Evolutionary conservation across 2,888 invertebrate genomes (phyloP).

Genomic region (Dryococelus australis): DNA sequence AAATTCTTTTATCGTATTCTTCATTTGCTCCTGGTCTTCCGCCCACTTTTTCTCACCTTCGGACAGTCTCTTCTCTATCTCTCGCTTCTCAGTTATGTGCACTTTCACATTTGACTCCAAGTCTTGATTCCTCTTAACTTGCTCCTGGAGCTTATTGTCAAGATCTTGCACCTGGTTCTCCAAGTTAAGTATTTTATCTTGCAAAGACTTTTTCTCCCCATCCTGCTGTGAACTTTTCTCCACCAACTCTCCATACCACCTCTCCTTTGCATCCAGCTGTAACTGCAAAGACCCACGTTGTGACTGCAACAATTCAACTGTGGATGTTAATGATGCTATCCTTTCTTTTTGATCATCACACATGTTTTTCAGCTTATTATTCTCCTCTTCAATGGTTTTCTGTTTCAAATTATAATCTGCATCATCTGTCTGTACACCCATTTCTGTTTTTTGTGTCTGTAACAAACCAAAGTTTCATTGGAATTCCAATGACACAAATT

Average conservation of each 20-base stretch:
- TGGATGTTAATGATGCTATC: not conserved
- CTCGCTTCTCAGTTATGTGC: not conserved
- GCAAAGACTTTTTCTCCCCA: not conserved
- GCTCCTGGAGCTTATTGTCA: not conserved
- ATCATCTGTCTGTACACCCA: not conserved
- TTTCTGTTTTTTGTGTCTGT: not conserved
- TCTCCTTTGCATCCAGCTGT: not conserved
- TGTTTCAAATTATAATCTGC: not conserved
- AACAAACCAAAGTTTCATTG: not conserved
- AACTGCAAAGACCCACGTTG: not conserved
- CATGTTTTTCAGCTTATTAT: not conserved
- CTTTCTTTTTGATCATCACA: not conserved
- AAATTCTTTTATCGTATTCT: not conserved
- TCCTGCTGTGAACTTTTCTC: not conserved
- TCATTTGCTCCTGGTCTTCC: not conserved
- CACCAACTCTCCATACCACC: not conserved
- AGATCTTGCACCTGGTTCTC: not conserved
- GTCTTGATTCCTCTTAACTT: not conserved
- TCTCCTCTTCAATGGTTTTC: not conserved
- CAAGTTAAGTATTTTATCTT: not conserved
- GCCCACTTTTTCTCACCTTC: not conserved
- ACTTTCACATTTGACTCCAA: not conserved
- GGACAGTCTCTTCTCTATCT: not conserved
- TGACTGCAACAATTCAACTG: not conserved
- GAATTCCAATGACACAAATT: too few species aligned